Percentiles rank a stretch among this genome's conserved stretches.
Conservation (phyloP, 30 jellyfish, hydroid and myxozoan species). For the Hydractinia symbiolongicarpus region DNA sequence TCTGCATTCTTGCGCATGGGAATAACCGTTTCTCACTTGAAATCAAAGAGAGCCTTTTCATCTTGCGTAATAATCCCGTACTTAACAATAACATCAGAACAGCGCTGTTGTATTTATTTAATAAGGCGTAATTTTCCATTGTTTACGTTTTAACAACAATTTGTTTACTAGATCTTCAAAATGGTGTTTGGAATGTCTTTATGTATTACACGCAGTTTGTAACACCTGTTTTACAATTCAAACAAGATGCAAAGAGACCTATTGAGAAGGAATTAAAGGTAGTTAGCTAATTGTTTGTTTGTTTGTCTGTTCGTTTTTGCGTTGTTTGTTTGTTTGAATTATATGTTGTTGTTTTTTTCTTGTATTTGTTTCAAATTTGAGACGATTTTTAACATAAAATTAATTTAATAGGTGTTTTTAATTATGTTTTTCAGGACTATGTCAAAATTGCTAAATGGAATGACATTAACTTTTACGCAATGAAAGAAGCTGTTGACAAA, state of each 20-base stretch:
- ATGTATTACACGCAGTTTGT: conserved; percentile 60
- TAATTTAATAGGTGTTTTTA: neutral
- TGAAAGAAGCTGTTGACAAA: conserved; percentile 75
- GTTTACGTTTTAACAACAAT: too few species aligned
- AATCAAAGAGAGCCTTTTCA: too few species aligned
- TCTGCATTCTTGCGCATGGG: too few species aligned
- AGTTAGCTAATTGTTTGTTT: neutral
- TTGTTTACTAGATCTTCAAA: conserved; percentile 25
- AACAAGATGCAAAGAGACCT: conserved; percentile 30
- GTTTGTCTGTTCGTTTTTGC: neutral
- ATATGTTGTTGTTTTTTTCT: conserved; percentile 7
- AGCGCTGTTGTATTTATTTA: too few species aligned
- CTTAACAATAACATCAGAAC: too few species aligned
- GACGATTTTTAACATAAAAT: neutral
- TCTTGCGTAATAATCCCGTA: too few species aligned
- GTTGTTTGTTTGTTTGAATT: neutral
- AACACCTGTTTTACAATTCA: conserved; percentile 30
- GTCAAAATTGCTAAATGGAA: conserved; percentile 93
- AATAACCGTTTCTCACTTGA: too few species aligned
- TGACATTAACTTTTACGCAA: conserved; percentile 72
- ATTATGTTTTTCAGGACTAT: conserved; percentile 48
- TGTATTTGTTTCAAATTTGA: neutral
- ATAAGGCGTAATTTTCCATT: too few species aligned
- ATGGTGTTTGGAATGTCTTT: conserved; percentile 50
- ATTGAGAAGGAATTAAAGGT: conserved; percentile 89